Percentiles rank a stretch among this genome's conserved stretches.
Evolutionary conservation across 2,888 invertebrate species (phyloP).

Genomic region (Drosophila prolongata): DNA sequence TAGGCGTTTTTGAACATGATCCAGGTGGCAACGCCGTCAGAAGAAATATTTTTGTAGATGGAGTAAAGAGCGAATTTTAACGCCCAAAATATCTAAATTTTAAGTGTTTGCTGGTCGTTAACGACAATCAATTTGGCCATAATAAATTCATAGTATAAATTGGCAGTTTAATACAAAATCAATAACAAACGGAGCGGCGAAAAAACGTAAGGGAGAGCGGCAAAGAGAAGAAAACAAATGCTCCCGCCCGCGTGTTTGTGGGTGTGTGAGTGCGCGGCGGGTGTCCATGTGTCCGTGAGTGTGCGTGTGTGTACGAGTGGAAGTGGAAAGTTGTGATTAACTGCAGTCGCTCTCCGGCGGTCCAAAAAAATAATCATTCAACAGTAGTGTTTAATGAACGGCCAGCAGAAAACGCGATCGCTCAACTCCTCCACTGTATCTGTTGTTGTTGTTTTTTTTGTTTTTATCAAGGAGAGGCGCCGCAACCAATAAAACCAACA

Average conservation of each 20-base stretch:
- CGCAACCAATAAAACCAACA: conserved; percentile 46
- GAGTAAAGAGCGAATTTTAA: conserved; percentile 33
- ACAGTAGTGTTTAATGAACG: conserved; percentile 53
- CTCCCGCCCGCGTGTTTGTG: conserved; percentile 56
- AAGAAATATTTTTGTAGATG: no score
- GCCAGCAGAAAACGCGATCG: conserved; percentile 28
- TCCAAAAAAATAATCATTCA: conserved; percentile 45
- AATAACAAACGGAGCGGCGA: conserved; percentile 13
- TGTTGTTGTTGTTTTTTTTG: conserved; percentile 6
- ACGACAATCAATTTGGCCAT: conserved; percentile 15
- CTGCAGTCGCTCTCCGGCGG: conserved; percentile 45
- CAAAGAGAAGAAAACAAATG: conserved; percentile 24
- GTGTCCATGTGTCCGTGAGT: conserved; percentile 16
- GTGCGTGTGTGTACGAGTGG: conserved; percentile 33
- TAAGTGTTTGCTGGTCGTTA: conserved; percentile 11
- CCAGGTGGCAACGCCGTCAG: no score
- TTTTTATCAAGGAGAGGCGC: conserved; percentile 35
- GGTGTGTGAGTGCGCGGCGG: conserved; percentile 46
- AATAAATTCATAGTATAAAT: conserved; percentile 13
- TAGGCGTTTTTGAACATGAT: no score
- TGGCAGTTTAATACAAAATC: background rate
- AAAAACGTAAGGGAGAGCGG: conserved; percentile 23
- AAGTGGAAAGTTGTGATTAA: conserved; percentile 63
- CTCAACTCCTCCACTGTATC: conserved; percentile 16
- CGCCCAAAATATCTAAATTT: conserved; percentile 56